phyloP scores from a whole-genome alignment of 2,113 vertebrate genomes.

The Apodemus sylvaticus region DNA sequence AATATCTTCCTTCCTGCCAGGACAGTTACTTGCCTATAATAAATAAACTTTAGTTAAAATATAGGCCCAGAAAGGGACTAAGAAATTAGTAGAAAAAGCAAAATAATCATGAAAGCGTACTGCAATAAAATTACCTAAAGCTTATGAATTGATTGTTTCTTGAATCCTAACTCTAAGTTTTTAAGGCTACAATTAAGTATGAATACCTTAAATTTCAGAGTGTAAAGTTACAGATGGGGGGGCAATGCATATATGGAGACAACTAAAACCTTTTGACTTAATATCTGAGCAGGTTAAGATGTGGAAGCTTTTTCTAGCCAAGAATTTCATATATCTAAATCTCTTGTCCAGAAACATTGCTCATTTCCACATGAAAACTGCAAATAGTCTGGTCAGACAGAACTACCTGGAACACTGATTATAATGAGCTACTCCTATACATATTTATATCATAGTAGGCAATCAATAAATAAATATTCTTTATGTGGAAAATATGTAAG shows the following conservation, averaged over 20 bases:
- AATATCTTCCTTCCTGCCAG: neutral
- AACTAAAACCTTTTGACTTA: neutral
- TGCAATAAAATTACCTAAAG: neutral
- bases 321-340: neutral
- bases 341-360: neutral
- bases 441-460: neutral
- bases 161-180: neutral
- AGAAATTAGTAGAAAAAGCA: neutral
- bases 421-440: neutral
- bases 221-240: neutral
- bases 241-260: neutral
- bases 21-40: neutral
- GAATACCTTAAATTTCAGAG: neutral
- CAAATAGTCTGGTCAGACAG: neutral
- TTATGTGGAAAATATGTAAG: neutral
- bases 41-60: neutral
- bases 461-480: neutral
- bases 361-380: neutral
- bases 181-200: neutral
- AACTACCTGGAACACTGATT: neutral
- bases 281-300: neutral
- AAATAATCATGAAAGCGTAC: neutral
- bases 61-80: neutral
- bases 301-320: neutral
- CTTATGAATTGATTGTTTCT: neutral